Evolutionary conservation across 2,113 vertebrate genomes (phyloP).

Genomic region (Gadus chalcogrammus): DNA sequence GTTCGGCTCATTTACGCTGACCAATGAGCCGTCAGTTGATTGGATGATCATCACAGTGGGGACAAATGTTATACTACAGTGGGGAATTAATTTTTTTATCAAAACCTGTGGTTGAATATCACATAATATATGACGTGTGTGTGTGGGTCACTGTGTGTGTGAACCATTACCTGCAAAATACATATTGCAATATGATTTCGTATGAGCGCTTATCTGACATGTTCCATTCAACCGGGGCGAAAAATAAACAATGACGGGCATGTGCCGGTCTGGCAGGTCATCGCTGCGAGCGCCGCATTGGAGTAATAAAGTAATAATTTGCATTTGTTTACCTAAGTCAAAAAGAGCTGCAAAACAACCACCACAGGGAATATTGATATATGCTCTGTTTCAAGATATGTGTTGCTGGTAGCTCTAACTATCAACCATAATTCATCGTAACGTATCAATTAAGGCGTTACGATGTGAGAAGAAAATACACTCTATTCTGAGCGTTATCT

Average conservation of each 20-base stretch:
- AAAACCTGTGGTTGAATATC: too few relatives aligned
- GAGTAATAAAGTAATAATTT: conserved; percentile 1
- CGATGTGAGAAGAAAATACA: too few relatives aligned
- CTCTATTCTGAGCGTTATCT: too few relatives aligned
- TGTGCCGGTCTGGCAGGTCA: not conserved
- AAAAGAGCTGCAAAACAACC: not conserved
- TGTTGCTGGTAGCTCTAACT: too few relatives aligned
- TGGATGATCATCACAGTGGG: not conserved
- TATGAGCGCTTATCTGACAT: not conserved
- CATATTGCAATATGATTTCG: not conserved
- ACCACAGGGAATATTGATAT: not conserved
- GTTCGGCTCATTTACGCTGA: not conserved
- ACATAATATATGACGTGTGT: too few relatives aligned
- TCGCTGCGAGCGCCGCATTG: conserved; percentile 1
- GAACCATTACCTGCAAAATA: too few relatives aligned
- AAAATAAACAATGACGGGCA: not conserved
- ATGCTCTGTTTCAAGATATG: too few relatives aligned
- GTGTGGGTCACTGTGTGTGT: too few relatives aligned
- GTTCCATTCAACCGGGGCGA: not conserved
- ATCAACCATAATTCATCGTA: too few relatives aligned
- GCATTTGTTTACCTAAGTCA: not conserved
- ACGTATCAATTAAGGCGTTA: too few relatives aligned
- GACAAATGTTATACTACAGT: not conserved
- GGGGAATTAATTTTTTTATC: not conserved
- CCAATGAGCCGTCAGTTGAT: not conserved